These are phyloP conservation scores for Oophaga pumilio DNA, from an alignment of 2,113 vertebrate species.

Conservation along the genomic window DNA sequence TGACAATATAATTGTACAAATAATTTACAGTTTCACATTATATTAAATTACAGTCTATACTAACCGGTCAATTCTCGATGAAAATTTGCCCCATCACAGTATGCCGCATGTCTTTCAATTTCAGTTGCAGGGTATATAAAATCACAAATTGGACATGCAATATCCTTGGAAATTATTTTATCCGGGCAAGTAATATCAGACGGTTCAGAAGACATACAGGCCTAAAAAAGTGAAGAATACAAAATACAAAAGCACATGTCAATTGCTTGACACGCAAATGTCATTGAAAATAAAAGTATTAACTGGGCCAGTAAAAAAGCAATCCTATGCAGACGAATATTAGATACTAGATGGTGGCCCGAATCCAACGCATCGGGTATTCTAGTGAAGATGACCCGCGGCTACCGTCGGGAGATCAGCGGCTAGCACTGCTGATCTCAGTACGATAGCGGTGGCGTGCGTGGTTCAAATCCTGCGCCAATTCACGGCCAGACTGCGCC, in stretches of 20 bases:
- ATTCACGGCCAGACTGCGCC: no score
- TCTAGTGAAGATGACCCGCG: no score
- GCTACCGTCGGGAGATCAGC: no score
- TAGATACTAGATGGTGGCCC: no score
- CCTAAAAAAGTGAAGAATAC: not conserved
- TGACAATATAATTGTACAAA: no score
- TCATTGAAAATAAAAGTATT: no score
- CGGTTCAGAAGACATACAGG: not conserved
- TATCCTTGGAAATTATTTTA: not conserved
- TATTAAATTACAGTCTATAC: conserved; percentile 8
- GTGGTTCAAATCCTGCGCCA: no score
- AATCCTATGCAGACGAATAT: no score
- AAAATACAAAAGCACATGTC: not conserved
- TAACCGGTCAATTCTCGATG: conserved; percentile 61
- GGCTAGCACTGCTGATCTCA: no score
- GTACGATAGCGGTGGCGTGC: no score
- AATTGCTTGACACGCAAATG: not conserved
- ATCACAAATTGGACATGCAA: conserved; percentile 86
- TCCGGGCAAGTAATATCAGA: not conserved
- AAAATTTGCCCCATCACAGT: conserved; percentile 75
- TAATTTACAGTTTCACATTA: not conserved
- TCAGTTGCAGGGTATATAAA: conserved; percentile 69
- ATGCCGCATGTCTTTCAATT: conserved; percentile 89
- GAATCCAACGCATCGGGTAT: no score
- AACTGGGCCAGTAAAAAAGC: no score